Evolutionary conservation across 2,888 invertebrate genomes (phyloP).

Genomic region (Hemicrepidius hirtus): DNA sequence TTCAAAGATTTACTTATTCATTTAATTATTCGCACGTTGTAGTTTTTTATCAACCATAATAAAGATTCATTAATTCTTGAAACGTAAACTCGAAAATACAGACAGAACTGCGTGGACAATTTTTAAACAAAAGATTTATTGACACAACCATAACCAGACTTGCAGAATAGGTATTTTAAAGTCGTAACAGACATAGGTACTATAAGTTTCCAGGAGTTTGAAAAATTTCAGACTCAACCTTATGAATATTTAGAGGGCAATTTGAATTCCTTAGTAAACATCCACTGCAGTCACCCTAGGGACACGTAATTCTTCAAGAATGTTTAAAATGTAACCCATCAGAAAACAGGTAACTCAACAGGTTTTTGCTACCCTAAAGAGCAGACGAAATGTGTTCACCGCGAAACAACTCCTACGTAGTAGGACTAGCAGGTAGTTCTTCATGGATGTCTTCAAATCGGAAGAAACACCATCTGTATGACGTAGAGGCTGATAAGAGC

Average conservation of each 20-base stretch:
- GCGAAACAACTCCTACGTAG: conserved; percentile 12
- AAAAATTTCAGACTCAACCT: conserved; percentile 12
- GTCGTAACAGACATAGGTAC: neutral
- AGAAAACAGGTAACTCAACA: conserved; percentile 44
- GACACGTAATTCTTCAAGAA: conserved; percentile 44
- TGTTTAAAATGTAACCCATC: conserved; percentile 37
- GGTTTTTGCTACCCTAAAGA: conserved; percentile 42
- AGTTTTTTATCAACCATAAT: neutral
- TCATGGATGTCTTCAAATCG: neutral
- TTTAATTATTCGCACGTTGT: too few relatives aligned
- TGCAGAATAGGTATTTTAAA: neutral
- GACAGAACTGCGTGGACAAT: neutral
- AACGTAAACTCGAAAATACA: neutral
- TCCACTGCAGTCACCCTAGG: conserved; percentile 9
- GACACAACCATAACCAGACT: neutral
- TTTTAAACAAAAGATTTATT: neutral
- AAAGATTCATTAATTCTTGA: too few relatives aligned
- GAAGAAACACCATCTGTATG: conserved; percentile 16
- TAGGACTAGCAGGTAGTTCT: too few relatives aligned
- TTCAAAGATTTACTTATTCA: too few relatives aligned
- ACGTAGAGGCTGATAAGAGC: conserved; percentile 37
- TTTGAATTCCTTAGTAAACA: conserved; percentile 8
- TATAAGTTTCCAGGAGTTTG: conserved; percentile 1
- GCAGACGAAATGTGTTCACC: conserved; percentile 27
- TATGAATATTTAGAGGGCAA: conserved; percentile 21